Percentiles rank a stretch among this genome's conserved stretches.
phyloP scores from a whole-genome alignment of 1,140 invertebrate species.

The Conopomorpha cramerella region DNA sequence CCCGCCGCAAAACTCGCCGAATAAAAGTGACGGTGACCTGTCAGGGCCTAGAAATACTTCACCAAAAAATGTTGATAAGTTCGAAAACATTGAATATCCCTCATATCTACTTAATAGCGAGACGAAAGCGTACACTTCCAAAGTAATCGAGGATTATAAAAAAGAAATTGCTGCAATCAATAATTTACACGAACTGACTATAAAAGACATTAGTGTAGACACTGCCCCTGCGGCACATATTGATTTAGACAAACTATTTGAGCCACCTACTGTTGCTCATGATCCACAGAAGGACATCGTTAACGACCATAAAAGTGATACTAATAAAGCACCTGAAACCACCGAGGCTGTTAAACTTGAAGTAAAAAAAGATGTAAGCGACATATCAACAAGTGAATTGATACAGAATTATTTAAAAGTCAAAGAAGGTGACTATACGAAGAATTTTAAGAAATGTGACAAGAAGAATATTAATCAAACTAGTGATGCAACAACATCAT shows the following conservation, averaged over 20 bases:
- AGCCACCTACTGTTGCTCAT: conserved; percentile 23
- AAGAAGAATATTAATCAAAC: conserved; percentile 28
- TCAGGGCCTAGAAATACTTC: conserved; percentile 15
- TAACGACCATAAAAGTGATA: conserved; percentile 18
- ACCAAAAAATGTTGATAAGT: conserved; percentile 6
- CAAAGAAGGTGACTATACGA: conserved; percentile 30
- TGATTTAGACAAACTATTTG: conserved; percentile 44
- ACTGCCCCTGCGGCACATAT: conserved; percentile 36
- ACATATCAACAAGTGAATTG: conserved; percentile 40
- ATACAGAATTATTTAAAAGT: conserved; percentile 51
- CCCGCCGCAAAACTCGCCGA: conserved; percentile 34
- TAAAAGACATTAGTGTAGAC: conserved; percentile 53
- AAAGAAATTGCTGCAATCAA: conserved; percentile 55
- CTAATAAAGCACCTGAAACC: conserved; percentile 20
- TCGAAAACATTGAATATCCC: conserved; percentile 37
- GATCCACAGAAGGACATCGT: too few species aligned
- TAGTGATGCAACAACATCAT: too few species aligned
- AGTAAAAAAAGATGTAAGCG: conserved; percentile 34
- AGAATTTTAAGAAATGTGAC: conserved; percentile 27
- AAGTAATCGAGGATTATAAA: conserved; percentile 59
- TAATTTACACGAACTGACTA: conserved; percentile 46
- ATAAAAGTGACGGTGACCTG: conserved; percentile 13
- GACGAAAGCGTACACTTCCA: conserved; percentile 52
- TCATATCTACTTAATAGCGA: conserved; percentile 44
- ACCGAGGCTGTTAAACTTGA: conserved; percentile 22